Evolutionary conservation across 1,140 invertebrate genomes (phyloP).

Genomic region (Euura saliciscinereae): DNA sequence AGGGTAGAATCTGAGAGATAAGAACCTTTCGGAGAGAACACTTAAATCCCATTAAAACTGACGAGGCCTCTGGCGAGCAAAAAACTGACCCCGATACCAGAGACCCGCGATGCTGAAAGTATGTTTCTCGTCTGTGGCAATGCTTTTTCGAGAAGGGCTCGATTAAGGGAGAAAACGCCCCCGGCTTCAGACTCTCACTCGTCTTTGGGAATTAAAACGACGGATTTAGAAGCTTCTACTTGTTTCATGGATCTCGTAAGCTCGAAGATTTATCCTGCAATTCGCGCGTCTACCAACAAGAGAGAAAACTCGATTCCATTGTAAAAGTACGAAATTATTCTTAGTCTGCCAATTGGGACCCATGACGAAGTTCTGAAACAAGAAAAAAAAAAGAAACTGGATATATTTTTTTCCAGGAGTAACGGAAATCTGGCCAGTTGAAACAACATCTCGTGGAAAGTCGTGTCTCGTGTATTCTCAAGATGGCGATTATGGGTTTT

Average conservation of each 20-base stretch:
- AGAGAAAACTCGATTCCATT: too few species aligned
- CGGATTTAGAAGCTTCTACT: too few species aligned
- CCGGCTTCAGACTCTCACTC: too few species aligned
- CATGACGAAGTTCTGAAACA: too few species aligned
- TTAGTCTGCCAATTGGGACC: too few species aligned
- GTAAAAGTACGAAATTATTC: too few species aligned
- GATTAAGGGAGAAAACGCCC: too few species aligned
- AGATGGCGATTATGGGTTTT: neutral
- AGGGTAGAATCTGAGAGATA: neutral
- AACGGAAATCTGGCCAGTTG: neutral
- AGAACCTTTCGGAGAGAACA: slow-evolving; percentile 2
- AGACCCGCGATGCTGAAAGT: neutral
- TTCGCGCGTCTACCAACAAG: too few species aligned
- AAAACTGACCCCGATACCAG: neutral
- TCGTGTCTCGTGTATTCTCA: neutral
- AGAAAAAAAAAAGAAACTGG: neutral
- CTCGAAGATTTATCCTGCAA: too few species aligned
- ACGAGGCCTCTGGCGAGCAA: slow-evolving; percentile 3
- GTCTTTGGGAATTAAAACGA: too few species aligned
- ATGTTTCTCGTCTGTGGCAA: neutral
- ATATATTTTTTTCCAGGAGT: neutral
- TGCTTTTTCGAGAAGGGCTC: neutral
- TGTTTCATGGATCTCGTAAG: too few species aligned
- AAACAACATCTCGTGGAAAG: neutral
- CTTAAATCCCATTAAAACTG: slow-evolving; percentile 5